Evolutionary conservation across 1,140 invertebrate genomes (phyloP).

Genomic region (Rhyzopertha dominica): DNA sequence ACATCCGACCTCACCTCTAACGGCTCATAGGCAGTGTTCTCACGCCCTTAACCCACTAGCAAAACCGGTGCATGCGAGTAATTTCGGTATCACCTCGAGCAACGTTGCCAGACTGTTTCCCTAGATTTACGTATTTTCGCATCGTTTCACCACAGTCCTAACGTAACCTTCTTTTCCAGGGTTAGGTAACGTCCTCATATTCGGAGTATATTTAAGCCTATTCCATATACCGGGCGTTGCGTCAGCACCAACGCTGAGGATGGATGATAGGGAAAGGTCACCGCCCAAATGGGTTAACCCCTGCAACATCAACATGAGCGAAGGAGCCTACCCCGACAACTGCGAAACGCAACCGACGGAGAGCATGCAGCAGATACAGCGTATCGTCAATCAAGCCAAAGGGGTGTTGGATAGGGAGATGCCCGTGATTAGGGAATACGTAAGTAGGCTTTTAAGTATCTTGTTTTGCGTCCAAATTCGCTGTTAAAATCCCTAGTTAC

Average conservation of each 20-base stretch:
- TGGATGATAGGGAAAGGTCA: conserved; percentile 4
- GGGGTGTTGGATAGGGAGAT: conserved; percentile 47
- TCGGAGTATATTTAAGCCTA: conserved; percentile 33
- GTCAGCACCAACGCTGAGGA: conserved; percentile 17
- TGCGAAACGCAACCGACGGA: conserved; percentile 6
- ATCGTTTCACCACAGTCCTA: not conserved
- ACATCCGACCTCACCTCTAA: no score
- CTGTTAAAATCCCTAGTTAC: no score
- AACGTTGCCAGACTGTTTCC: no score
- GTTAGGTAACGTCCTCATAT: conserved; percentile 33
- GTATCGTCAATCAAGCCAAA: conserved; percentile 48
- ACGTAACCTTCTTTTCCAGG: conserved; percentile 36
- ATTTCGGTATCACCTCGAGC: no score
- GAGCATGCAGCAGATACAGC: conserved; percentile 37
- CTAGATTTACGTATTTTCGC: conserved; percentile 1
- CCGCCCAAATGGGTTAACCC: conserved; percentile 52
- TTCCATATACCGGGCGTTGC: conserved; percentile 23
- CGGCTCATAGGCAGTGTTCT: no score
- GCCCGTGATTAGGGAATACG: conserved; percentile 49
- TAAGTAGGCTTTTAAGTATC: conserved; percentile 50
- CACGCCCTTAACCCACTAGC: no score
- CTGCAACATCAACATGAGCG: conserved; percentile 45
- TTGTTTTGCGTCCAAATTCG: no score
- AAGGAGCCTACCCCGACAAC: conserved; percentile 38
- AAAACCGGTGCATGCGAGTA: no score